Percentiles rank a stretch among this genome's conserved stretches.
Evolutionary conservation across 2,113 vertebrate species (phyloP).

Genomic region (Romanogobio albipinnatus): DNA sequence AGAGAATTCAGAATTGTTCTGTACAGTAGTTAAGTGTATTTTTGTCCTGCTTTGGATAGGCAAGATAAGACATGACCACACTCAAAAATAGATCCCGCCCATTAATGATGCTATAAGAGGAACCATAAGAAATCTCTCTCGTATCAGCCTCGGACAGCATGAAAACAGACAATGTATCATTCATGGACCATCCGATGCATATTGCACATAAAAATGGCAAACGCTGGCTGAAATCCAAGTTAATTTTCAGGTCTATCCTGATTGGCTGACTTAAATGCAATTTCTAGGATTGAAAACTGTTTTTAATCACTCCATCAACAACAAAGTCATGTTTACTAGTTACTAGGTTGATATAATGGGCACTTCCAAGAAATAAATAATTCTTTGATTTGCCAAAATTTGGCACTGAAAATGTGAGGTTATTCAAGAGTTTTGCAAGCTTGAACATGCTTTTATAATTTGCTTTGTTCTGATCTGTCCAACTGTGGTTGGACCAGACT

Average conservation of each 20-base stretch:
- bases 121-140: not conserved
- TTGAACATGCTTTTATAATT: constrained; percentile 20
- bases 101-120: constrained; percentile 10
- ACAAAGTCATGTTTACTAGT: constrained; percentile 12
- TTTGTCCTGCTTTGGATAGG: not conserved
- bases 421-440: not conserved
- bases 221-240: constrained; percentile 7
- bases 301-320: constrained; percentile 1
- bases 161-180: not conserved
- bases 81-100: not conserved
- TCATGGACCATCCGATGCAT: not conserved
- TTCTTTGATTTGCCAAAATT: not conserved
- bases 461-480: not conserved
- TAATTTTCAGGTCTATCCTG: not conserved
- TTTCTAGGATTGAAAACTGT: not conserved
- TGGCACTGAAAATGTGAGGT: not conserved
- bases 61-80: no score
- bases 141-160: not conserved
- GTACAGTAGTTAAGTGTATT: not conserved
- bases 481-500: not conserved
- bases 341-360: not conserved
- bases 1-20: not conserved
- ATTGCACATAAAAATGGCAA: not conserved
- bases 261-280: not conserved
- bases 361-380: constrained; percentile 2